Evolutionary conservation across 2,888 invertebrate genomes (phyloP).

Genomic region (Pristionchus maxplancki): DNA sequence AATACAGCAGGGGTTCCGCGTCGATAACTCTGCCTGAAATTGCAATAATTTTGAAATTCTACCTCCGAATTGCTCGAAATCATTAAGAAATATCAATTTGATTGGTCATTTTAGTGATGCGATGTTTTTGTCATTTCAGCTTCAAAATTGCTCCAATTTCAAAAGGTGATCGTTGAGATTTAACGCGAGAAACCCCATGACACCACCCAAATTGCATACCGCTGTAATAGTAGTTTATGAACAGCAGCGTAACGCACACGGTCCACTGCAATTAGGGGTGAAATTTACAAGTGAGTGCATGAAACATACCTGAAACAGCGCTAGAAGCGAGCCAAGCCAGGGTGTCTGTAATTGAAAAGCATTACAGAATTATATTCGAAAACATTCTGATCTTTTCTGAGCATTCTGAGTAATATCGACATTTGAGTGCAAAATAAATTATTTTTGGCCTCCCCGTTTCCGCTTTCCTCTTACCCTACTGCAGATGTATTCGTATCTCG

Average conservation of each 20-base stretch:
- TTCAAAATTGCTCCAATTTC: too few relatives aligned
- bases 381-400: too few relatives aligned
- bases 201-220: not conserved
- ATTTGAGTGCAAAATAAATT: too few relatives aligned
- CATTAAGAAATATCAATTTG: too few relatives aligned
- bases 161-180: too few relatives aligned
- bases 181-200: not conserved
- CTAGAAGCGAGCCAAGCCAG: not conserved
- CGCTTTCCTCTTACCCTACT: not conserved
- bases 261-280: not conserved
- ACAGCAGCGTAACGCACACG: not conserved
- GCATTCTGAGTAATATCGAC: too few relatives aligned
- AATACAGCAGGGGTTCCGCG: not conserved
- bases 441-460: too few relatives aligned
- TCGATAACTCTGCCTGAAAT: not conserved
- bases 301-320: not conserved
- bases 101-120: too few relatives aligned
- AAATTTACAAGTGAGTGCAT: not conserved
- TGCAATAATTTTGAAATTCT: too few relatives aligned
- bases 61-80: too few relatives aligned
- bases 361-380: not conserved
- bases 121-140: too few relatives aligned
- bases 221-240: conserved; percentile 44
- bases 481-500: conserved; percentile 34
- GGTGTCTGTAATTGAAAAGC: not conserved